Base-by-base conservation (phyloP, 2,113 vertebrate species). In the Chaenocephalus aceratus region DNA sequence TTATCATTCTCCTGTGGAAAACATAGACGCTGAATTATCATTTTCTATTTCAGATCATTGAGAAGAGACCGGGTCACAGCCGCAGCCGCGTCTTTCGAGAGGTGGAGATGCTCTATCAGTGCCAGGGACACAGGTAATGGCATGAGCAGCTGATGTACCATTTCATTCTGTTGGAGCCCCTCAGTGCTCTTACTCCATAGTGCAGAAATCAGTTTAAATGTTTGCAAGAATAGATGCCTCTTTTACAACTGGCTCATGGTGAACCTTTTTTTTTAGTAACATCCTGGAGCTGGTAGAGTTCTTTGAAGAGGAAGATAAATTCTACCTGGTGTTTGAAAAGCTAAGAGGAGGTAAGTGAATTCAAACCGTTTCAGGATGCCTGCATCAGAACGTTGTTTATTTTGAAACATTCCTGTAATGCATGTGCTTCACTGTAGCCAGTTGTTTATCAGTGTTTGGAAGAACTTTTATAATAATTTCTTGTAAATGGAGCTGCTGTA, bases 21-120 rank as follows among this genome's bases (percentile, higher is more conserved):
- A 66, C 4, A 30, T 41, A 10, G 14, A 23, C 5, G 6, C 66
- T 82, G 16, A 82, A 36, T 11, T 4, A 1, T 18, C 10, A 1
- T 54, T 2, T 62, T 74, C n/a, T 21, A 0, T 89, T 94, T 3
- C 93, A 99, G 98, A 99, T 99, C 89, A 99, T 99, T 0, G 97
- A 98, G 92, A 99, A 99, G 85, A 92, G 97, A 86, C 96, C 96
- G 2, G 98, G 97, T 51, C 97, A 98, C 90, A 99, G 97, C 90
- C 96, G 98, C 69, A 97, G 95, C 72, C 90, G 98, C 34, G 98
- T 99, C 53, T 99, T 99, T 88, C 95, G 98, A 14, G 98, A 99
- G 90, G 98, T 99, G 87, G 98, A 99, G 93, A 99, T 98, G 97
- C 95, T 99, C n/a, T 99, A 99, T 58, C 98, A 99, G 93, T 99